Evolutionary conservation across 2,888 invertebrate species (phyloP), one percentile per base, ranked within the genome.

Genomic region (Chrysotoxum bicinctum): DNA sequence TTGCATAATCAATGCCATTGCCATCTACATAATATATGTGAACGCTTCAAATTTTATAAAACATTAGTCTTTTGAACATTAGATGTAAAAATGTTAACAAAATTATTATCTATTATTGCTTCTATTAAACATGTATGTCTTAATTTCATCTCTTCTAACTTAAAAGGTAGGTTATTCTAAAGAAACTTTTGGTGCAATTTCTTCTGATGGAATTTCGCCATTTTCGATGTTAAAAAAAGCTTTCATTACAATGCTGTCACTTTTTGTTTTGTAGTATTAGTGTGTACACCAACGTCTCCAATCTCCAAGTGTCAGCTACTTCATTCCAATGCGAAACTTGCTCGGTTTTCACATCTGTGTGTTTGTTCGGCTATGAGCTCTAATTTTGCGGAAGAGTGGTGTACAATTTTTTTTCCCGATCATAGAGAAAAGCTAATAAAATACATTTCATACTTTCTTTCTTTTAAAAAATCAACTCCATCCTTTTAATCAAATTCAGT

Each of bases 341-440:
- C 35, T 74, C 64, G 69, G 74, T 74, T 64, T 52, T 30, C 26
- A 3, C 10, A 45, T 21, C 54, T 79, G 79, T 84, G 48, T 69
- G 66, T 19, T 19, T 3, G 66, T 48, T 23, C 48, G 26, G 79
- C 79, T 84, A 81, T 81, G 84, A 84, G 84, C 75, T 84, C 75
- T 84, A 79, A 83, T 84, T 84, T 84, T 84, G 84, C 79, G 84
- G 84, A 84, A 84, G 70, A 84, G 84, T 84, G 72, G 84, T 84
- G 79, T 79, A 84, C 45, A 84, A 79, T 66, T 84, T 84, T 45
- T n/a, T 74, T 70, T 72, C 68, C 68, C 72, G 75, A 84, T 79
- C 66, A 54, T 70, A 12, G 23, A 45, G 75, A 75, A 76, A 79
- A 64, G 50, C 40, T 54, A 68, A 79, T 75, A 68, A 75, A 76